Percentiles rank a stretch among this genome's conserved stretches.
Conservation (phyloP, 2,888 invertebrate genomes). For the Epinotia nisella region DNA sequence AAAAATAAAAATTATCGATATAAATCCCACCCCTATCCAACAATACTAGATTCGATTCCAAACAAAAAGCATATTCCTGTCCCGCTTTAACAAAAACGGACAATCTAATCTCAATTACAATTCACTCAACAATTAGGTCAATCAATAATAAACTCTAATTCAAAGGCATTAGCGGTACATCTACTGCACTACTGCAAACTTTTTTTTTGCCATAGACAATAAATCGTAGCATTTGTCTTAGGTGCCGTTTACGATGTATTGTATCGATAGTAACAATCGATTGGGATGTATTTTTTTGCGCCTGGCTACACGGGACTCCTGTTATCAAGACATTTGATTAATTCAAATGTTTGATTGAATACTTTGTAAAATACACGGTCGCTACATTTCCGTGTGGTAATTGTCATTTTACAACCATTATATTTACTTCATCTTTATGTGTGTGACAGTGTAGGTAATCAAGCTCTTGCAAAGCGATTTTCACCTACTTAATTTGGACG, state of each 20-base stretch:
- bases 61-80: conserved; percentile 66
- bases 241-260: conserved; percentile 74
- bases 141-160: conserved; percentile 46
- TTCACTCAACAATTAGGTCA: conserved; percentile 38
- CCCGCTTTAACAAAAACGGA: conserved; percentile 65
- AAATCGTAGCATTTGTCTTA: conserved; percentile 78
- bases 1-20: not conserved
- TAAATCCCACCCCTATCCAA: conserved; percentile 54
- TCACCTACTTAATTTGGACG: no score
- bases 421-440: not conserved
- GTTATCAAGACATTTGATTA: conserved; percentile 33
- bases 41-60: conserved; percentile 70
- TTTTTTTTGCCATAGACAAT: conserved; percentile 65
- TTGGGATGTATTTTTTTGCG: conserved; percentile 33
- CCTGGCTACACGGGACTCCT: conserved; percentile 23
- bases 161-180: conserved; percentile 28
- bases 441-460: no score
- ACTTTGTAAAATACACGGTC: not conserved
- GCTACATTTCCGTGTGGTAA: not conserved
- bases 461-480: no score
- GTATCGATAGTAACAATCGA: conserved; percentile 55
- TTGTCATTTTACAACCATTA: not conserved
- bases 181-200: conserved; percentile 26
- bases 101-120: conserved; percentile 55
- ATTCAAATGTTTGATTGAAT: conserved; percentile 13